These are phyloP conservation scores for Brachionus koreanus DNA, from an alignment of 1,140 invertebrate species.

Conservation along the genomic window DNA sequence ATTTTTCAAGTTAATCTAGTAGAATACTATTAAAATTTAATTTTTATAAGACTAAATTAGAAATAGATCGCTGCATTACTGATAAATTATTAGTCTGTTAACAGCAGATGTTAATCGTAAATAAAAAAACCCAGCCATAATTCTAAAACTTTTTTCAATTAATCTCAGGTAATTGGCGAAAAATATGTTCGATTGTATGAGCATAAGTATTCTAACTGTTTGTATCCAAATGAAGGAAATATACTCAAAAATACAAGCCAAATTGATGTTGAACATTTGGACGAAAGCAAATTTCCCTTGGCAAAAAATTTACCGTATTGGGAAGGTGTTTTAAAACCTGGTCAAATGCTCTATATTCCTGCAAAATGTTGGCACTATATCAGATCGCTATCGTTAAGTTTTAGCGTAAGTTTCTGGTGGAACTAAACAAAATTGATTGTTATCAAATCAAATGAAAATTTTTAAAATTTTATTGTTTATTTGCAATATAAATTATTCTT, in stretches of 20 bases:
- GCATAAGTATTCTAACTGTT: constrained; percentile 65
- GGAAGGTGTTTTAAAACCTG: constrained; percentile 61
- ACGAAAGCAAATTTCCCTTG: constrained; percentile 58
- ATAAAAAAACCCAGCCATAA: neutral
- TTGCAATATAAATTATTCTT: neutral
- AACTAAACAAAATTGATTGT: neutral
- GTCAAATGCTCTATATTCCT: constrained; percentile 65
- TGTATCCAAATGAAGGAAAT: constrained; percentile 76
- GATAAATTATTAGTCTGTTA: neutral
- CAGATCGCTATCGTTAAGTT: constrained; percentile 62
- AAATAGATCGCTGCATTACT: neutral
- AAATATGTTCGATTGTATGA: constrained; percentile 79
- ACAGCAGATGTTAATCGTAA: neutral
- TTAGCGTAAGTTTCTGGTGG: constrained; percentile 67
- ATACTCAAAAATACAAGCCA: constrained; percentile 72
- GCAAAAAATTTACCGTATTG: constrained; percentile 55
- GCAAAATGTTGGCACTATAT: constrained; percentile 66
- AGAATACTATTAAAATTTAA: neutral
- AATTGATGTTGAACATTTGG: constrained; percentile 61
- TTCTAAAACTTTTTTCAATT: constrained; percentile 1
- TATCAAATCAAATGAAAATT: neutral
- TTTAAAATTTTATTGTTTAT: neutral
- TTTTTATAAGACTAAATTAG: too few relatives aligned
- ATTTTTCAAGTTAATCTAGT: neutral
- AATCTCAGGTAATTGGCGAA: constrained; percentile 65